Evolutionary conservation across 2,888 invertebrate species (phyloP).

Genomic region (Acronicta aceris): DNA sequence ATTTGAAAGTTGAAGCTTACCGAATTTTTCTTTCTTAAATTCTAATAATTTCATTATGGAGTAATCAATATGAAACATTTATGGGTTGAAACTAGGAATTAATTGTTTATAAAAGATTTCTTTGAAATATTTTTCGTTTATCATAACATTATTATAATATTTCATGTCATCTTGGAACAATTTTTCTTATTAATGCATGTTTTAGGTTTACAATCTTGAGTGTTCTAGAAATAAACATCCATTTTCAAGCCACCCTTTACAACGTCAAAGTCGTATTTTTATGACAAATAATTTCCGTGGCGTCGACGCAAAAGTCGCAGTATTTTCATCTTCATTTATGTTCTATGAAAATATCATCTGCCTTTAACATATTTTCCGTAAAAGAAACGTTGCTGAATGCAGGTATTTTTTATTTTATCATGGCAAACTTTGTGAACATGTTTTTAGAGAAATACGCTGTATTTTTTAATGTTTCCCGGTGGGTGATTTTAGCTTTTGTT

Average conservation of each 20-base stretch:
- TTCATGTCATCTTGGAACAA: no score
- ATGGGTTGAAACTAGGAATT: no score
- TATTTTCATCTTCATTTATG: slow-evolving; percentile 49
- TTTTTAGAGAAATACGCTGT: slow-evolving; percentile 10
- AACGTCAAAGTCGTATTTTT: slow-evolving; percentile 55
- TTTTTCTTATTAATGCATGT: not conserved
- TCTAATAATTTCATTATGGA: no score
- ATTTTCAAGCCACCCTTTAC: slow-evolving; percentile 21
- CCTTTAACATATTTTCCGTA: slow-evolving; percentile 38
- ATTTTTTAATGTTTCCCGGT: slow-evolving; percentile 20
- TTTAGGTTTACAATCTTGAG: slow-evolving; percentile 9
- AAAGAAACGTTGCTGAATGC: slow-evolving; percentile 41
- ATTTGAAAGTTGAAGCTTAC: no score
- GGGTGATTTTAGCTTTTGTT: slow-evolving; percentile 18
- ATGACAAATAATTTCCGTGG: slow-evolving; percentile 53
- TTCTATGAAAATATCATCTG: slow-evolving; percentile 50
- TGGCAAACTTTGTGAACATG: slow-evolving; percentile 14
- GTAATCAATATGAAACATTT: no score
- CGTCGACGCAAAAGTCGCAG: slow-evolving; percentile 37
- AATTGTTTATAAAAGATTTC: no score
- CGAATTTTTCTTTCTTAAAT: no score
- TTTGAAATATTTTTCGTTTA: no score
- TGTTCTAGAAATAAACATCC: slow-evolving; percentile 11
- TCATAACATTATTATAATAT: no score
- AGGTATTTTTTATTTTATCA: slow-evolving; percentile 33